These are phyloP conservation scores for Florisuga fusca DNA, from an alignment of 2,797 vertebrate species.

Conservation along the genomic window DNA sequence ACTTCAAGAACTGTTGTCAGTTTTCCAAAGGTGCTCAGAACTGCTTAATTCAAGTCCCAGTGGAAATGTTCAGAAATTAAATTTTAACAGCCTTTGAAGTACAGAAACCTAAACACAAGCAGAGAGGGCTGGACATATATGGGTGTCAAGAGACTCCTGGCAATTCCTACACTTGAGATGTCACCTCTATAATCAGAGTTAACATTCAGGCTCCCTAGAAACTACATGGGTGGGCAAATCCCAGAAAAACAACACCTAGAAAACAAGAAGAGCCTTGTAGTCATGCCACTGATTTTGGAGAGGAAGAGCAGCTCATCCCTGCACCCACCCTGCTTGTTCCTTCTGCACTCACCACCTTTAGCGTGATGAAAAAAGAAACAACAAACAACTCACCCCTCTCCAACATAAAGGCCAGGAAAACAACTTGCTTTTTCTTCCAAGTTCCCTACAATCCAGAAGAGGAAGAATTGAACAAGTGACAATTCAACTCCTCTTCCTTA, in stretches of 20 bases:
- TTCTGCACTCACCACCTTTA: neutral
- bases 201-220: neutral
- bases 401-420: neutral
- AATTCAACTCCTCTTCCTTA: neutral
- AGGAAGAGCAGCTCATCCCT: neutral
- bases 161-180: neutral
- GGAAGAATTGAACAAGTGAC: neutral
- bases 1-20: neutral
- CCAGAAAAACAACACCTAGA: neutral
- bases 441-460: neutral
- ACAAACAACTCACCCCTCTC: neutral
- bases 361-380: neutral
- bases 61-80: neutral
- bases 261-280: neutral
- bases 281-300: neutral
- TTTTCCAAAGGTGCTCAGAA: neutral
- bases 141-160: neutral
- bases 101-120: neutral
- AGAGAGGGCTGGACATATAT: neutral
- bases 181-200: neutral
- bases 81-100: neutral
- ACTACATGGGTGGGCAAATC: neutral
- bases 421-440: neutral
- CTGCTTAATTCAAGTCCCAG: neutral
- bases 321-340: neutral